These are phyloP conservation scores for Rhagophthalmus giganteus DNA, from an alignment of 2,888 invertebrate genomes.

Conservation along the genomic window DNA sequence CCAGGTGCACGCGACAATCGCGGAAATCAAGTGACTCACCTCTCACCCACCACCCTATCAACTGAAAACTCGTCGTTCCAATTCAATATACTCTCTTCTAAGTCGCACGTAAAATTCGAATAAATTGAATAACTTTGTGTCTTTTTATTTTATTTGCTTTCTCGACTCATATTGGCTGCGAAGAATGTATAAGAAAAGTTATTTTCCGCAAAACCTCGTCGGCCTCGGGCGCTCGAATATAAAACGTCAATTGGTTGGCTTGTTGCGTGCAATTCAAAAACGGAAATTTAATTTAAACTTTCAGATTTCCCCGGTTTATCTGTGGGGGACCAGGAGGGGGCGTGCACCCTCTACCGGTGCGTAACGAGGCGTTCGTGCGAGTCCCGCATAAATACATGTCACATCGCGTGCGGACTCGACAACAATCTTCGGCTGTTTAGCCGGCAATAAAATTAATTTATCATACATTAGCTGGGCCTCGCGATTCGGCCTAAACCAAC, in stretches of 20 bases:
- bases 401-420: slow-evolving; percentile 55
- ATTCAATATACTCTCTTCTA: slow-evolving; percentile 46
- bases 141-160: slow-evolving; percentile 52
- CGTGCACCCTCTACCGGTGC: slow-evolving; percentile 32
- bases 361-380: slow-evolving; percentile 46
- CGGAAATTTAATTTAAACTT: slow-evolving; percentile 57
- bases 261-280: slow-evolving; percentile 56
- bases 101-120: slow-evolving; percentile 51
- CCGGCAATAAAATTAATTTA: slow-evolving; percentile 59
- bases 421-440: slow-evolving; percentile 57
- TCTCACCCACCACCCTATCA: slow-evolving; percentile 20
- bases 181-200: slow-evolving; percentile 50
- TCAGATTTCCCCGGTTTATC: slow-evolving; percentile 45
- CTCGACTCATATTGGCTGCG: slow-evolving; percentile 46
- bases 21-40: slow-evolving; percentile 39
- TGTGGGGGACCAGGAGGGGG: slow-evolving; percentile 9
- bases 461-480: slow-evolving; percentile 51
- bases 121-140: slow-evolving; percentile 55
- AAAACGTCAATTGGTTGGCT: slow-evolving; percentile 54
- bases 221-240: slow-evolving; percentile 47
- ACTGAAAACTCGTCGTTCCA: slow-evolving; percentile 37
- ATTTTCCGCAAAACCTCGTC: slow-evolving; percentile 44
- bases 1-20: slow-evolving; percentile 45
- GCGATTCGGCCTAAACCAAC: slow-evolving; percentile 52
- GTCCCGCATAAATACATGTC: slow-evolving; percentile 52